phyloP scores from a whole-genome alignment of 2,888 invertebrate genomes.

The Leucoptera coffeella region DNA sequence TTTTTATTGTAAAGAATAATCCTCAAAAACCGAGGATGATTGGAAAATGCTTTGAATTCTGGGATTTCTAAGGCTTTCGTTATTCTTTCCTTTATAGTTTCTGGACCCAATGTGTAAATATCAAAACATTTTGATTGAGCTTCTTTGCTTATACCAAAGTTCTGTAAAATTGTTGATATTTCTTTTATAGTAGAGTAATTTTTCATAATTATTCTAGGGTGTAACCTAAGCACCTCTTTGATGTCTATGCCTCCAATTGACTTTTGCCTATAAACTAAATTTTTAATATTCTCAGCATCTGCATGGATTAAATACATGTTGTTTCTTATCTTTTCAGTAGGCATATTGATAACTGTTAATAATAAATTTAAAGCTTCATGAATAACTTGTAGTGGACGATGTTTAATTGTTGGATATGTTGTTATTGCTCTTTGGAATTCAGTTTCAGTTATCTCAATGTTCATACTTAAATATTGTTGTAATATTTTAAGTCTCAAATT shows the following conservation, averaged over 20 bases:
- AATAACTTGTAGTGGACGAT: conserved; percentile 29
- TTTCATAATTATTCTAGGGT: conserved; percentile 31
- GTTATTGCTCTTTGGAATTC: conserved; percentile 28
- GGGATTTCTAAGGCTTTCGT: conserved; percentile 24
- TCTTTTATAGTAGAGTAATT: conserved; percentile 20
- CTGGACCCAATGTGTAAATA: conserved; percentile 29
- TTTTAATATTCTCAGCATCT: conserved; percentile 32
- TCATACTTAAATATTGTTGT: conserved; percentile 33
- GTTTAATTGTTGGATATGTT: conserved; percentile 39
- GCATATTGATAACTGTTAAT: conserved; percentile 24
- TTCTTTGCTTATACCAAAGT: conserved; percentile 26
- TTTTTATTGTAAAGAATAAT: conserved; percentile 35
- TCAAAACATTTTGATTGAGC: conserved; percentile 39
- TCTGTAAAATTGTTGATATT: conserved; percentile 23
- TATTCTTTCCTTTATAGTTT: conserved; percentile 25
- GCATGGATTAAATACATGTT: conserved; percentile 35
- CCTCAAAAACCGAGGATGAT: conserved; percentile 37
- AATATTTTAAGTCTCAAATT: conserved; percentile 30
- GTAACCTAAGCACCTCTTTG: conserved; percentile 30
- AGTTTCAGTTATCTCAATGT: conserved; percentile 24
- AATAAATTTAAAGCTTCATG: conserved; percentile 28
- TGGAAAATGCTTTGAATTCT: conserved; percentile 26
- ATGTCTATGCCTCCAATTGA: conserved; percentile 34
- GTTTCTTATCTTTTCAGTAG: conserved; percentile 28
- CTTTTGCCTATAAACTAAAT: conserved; percentile 21